Percentiles rank a stretch among this genome's conserved stretches.
Evolutionary conservation across 2,888 invertebrate species (phyloP).

Genomic region (Amphipyra tragopoginis): DNA sequence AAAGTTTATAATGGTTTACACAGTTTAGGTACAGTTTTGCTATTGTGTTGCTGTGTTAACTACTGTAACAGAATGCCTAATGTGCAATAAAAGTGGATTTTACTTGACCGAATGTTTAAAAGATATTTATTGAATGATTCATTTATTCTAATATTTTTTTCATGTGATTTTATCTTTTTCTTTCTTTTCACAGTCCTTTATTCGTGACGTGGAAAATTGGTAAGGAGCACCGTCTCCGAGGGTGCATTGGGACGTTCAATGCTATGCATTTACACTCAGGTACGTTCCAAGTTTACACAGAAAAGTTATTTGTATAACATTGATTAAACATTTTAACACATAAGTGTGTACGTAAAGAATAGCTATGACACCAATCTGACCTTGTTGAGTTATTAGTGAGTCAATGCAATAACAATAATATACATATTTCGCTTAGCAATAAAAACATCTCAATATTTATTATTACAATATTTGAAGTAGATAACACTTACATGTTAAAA

Average conservation of each 20-base stretch:
- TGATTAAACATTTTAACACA: conserved; percentile 14
- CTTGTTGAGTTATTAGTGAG: conserved; percentile 33
- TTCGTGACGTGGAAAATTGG: conserved; percentile 99
- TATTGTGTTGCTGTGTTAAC: conserved; percentile 36
- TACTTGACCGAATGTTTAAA: conserved; percentile 18
- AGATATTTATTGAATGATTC: conserved; percentile 1
- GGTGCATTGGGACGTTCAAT: conserved; percentile 99
- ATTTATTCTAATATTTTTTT: conserved; percentile 7
- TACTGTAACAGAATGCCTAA: conserved; percentile 30
- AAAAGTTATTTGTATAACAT: conserved; percentile 4
- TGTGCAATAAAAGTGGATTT: conserved; percentile 24
- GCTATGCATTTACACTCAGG: conserved; percentile 98
- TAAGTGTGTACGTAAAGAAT: conserved; percentile 17
- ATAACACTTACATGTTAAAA: conserved; percentile 7
- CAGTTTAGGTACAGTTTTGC: conserved; percentile 23
- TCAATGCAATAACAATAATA: conserved; percentile 17
- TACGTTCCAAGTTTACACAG: conserved; percentile 24
- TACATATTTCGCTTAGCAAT: conserved; percentile 6
- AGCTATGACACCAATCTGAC: conserved; percentile 10
- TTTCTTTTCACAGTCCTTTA: conserved; percentile 93
- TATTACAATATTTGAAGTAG: conserved; percentile 5
- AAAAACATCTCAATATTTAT: conserved; percentile 3
- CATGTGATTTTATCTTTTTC: conserved; percentile 15
- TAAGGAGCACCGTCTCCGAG: conserved; percentile 97
- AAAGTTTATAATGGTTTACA: conserved; percentile 50